Base-by-base conservation (phyloP, 1,140 invertebrate species). In the Pseudomyrmex gracilis region DNA sequence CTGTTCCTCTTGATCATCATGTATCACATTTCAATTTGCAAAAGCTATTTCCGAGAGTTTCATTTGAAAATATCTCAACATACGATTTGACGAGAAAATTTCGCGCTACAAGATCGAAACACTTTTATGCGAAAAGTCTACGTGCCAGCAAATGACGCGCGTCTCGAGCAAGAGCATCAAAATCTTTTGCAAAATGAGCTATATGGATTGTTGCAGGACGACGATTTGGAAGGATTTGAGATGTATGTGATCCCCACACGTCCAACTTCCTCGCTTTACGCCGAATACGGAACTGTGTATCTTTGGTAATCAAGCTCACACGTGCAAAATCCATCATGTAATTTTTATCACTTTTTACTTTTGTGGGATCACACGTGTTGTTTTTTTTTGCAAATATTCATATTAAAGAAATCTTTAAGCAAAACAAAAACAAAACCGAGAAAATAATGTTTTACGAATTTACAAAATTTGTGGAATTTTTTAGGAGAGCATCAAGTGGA, bases 181-280 rank as follows among this genome's bases (percentile, higher is more conserved):
- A 66, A 83, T 83, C 13, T 73, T 67, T 84, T 86, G 67, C 71
- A 84, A 84, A 73, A 78, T 73, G 24, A 87, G 66, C 67, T 73
- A 51, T 87, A 68, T 87, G 80, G 71, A 87, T 87, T 87, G 86
- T 87, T 87, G 73, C 86, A 87, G 86, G 86, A 86, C 73, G 43
- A 68, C 58, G 60, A 78, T 87, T 86, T 77, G 80, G 85, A 86
- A 70, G 24, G 49, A 77, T 53, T 66, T 77, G 70, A 53, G 63
- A 83, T 17, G 55, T 67, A 47, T 78, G 55, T 68, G 63, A 82
- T 86, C 49, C 70, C 77, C 74, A 83, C 63, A 74, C 10, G 10
- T 61, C 34, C n/a, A 60, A n/a, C 20, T 20, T 2, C 57, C 24
- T 51, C 55, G 61, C 43, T 82, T 73, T 78, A 82, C 55, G 2